phyloP scores from a whole-genome alignment of 2,888 invertebrate species.

The Eupithecia centaureata region DNA sequence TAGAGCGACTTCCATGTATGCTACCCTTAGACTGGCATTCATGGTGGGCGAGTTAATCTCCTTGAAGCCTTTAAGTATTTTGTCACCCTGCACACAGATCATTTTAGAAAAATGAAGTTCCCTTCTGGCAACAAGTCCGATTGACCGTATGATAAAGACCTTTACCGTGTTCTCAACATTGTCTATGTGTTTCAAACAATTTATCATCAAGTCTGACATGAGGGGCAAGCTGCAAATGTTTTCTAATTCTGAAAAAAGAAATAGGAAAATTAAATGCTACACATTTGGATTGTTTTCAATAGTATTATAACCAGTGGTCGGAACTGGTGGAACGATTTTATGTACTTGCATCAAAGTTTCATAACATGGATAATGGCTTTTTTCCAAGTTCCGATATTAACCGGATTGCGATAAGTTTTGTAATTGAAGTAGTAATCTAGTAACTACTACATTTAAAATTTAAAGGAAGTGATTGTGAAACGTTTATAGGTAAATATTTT shows the following conservation, averaged over 20 bases:
- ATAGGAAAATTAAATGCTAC: neutral
- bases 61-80: constrained; percentile 56
- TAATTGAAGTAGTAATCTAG: too few species aligned
- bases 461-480: too few species aligned
- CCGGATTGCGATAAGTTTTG: too few species aligned
- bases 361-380: too few species aligned
- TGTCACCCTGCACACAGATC: constrained; percentile 64
- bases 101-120: constrained; percentile 85
- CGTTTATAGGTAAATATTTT: too few species aligned
- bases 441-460: too few species aligned
- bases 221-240: constrained; percentile 57
- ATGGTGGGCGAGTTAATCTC: constrained; percentile 64
- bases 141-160: constrained; percentile 86
- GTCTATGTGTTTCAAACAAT: constrained; percentile 55
- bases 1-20: constrained; percentile 86
- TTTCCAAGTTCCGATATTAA: too few species aligned
- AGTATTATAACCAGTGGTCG: too few species aligned
- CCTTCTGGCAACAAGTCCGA: constrained; percentile 83
- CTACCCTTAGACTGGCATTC: constrained; percentile 86
- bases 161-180: constrained; percentile 67
- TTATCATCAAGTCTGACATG: constrained; percentile 61
- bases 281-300: neutral
- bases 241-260: constrained; percentile 64
- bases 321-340: too few species aligned
- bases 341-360: too few species aligned